Conservation (phyloP, 2,797 vertebrate genomes). For the Lophius americanus region DNA sequence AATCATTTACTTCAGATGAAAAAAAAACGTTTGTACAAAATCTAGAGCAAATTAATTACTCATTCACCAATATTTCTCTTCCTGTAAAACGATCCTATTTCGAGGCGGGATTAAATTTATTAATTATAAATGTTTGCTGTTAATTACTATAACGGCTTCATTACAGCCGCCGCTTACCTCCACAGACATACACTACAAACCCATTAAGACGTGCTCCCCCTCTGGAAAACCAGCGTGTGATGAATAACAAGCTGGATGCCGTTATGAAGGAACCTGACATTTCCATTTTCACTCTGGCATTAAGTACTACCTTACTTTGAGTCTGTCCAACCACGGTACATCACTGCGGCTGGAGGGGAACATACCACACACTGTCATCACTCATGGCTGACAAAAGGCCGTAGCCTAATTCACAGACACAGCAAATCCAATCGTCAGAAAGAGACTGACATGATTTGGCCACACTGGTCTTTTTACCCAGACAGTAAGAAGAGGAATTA, state of each 20-base stretch:
- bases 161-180: slow-evolving; percentile 5
- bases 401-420: background rate
- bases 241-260: slow-evolving; percentile 35
- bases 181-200: slow-evolving; percentile 23
- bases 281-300: slow-evolving; percentile 42
- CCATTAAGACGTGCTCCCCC: slow-evolving; percentile 24
- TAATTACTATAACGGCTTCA: slow-evolving; percentile 15
- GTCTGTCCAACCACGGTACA: slow-evolving; percentile 30
- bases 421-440: slow-evolving; percentile 23
- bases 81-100: too few species aligned
- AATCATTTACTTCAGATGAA: too few species aligned
- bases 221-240: background rate
- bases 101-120: too few species aligned
- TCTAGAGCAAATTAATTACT: too few species aligned
- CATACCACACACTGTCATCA: slow-evolving; percentile 8
- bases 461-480: background rate
- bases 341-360: background rate
- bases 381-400: slow-evolving; percentile 14
- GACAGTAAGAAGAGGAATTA: slow-evolving; percentile 18
- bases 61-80: too few species aligned
- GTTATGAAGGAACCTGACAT: slow-evolving; percentile 38
- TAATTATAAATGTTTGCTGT: slow-evolving; percentile 8
- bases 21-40: too few species aligned
- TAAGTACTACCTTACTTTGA: slow-evolving; percentile 41
- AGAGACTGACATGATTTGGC: slow-evolving; percentile 1